phyloP scores from a whole-genome alignment of 2,797 vertebrate species.

The Neopelma chrysocephalum region DNA sequence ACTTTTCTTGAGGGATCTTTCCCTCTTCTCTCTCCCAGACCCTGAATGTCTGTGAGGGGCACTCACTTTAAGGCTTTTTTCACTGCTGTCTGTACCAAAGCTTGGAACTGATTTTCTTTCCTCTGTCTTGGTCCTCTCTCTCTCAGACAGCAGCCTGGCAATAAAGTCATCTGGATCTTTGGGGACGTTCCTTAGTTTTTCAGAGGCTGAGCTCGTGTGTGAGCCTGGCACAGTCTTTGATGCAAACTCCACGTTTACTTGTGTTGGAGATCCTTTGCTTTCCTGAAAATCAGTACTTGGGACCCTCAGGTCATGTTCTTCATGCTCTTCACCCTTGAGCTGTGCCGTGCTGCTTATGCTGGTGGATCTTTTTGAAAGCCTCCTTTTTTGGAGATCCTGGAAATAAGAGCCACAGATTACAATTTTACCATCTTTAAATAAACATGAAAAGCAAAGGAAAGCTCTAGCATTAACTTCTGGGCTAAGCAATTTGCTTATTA shows the following conservation, averaged over 20 bases:
- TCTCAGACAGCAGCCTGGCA: neutral
- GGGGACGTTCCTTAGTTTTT: neutral
- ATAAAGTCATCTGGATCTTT: neutral
- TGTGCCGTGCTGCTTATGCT: neutral
- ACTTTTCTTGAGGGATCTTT: conserved; percentile 3
- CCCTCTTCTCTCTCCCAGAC: conserved; percentile 51
- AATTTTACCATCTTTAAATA: neutral
- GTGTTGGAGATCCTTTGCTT: neutral
- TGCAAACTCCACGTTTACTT: neutral
- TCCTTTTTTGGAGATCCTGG: conserved; percentile 70
- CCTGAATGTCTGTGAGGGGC: conserved; percentile 5
- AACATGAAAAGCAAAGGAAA: neutral
- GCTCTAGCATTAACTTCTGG: neutral
- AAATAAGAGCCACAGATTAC: neutral
- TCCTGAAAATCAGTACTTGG: neutral
- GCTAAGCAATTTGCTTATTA: neutral
- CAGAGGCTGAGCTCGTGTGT: neutral
- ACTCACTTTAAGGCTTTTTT: neutral
- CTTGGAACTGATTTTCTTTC: neutral
- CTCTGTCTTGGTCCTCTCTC: neutral
- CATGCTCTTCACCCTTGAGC: conserved; percentile 3
- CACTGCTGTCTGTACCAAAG: neutral
- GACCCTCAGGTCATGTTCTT: neutral
- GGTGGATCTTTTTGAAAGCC: conserved; percentile 24
- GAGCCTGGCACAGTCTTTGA: neutral